Evolutionary conservation across 2,888 invertebrate genomes (phyloP), one percentile per base, ranked within the genome.

Genomic region (Scaptomyza reducta): DNA sequence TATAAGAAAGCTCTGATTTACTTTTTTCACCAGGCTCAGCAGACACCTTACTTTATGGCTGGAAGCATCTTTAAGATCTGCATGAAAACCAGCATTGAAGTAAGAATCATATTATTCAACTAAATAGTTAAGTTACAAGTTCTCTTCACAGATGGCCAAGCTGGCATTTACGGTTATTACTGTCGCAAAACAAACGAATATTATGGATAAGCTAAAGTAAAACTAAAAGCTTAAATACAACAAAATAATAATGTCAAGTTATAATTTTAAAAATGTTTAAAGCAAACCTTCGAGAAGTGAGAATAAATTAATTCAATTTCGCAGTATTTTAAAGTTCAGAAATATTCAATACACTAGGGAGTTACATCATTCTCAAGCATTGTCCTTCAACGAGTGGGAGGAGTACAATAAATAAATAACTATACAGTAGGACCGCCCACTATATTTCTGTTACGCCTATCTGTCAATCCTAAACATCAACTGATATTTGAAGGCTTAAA

Each of bases 151-250:
- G 75, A 63, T 77, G 45, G 71, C 79, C 31, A 82, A 81, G 33
- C 55, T 76, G 44, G 78, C 82, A 1, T 84, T 82, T 40, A 64
- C 85, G 1, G 61, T 82, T 31, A 63, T 80, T 2, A 76, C 82
- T 0, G 27, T 84, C 6, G 60, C 72, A 11, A 79, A 65, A 6
- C 68, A 74, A 40, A 66, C 77, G 74, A 66, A 76, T 49, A 51
- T 74, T 53, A 31, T 70, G 7, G 75, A 76, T 7, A 78, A 67
- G 16, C 35, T 76, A 1, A 57, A 5, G 1, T 40, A 33, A 56
- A 56, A 18, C 6, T 18, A 13, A 25, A n/a, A 14, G 5, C 6
- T 10, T 1, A 9, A 14, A 38, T 38, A 1, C 11, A 16, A 11
- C 3, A 40, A 11, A 16, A 27, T 0, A 16, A 47, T 13, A 47